Conservation (phyloP, 30 jellyfish, hydroid and myxozoan genomes). For the Aurelia coerulea region DNA sequence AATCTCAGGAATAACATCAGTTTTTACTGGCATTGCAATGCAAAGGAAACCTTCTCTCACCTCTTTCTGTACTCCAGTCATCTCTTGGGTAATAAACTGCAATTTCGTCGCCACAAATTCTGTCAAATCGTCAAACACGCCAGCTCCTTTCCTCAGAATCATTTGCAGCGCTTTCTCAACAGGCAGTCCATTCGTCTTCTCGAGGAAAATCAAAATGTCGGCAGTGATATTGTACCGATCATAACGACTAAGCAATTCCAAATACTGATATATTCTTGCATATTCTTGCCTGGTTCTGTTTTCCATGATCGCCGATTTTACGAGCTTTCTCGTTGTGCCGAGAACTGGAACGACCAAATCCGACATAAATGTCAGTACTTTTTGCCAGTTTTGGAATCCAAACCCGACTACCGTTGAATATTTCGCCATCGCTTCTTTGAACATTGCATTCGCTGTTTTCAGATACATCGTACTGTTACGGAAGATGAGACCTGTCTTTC, state of each 20-base stretch:
- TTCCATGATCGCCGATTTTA: not conserved
- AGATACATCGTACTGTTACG: not conserved
- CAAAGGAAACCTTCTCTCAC: not conserved
- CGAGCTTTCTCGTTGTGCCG: conserved; percentile 8
- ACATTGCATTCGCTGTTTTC: not conserved
- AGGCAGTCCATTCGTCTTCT: conserved; percentile 16
- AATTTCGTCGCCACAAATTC: not conserved
- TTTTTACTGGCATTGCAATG: too few relatives aligned
- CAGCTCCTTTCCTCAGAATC: conserved; percentile 25
- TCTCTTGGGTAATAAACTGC: not conserved
- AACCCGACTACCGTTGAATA: not conserved
- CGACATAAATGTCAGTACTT: conserved; percentile 38
- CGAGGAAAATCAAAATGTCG: not conserved
- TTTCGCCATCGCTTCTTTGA: not conserved
- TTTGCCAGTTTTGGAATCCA: conserved; percentile 51
- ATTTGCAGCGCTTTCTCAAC: conserved; percentile 24
- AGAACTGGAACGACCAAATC: conserved; percentile 46
- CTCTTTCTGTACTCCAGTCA: conserved; percentile 24
- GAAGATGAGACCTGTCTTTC: too few relatives aligned
- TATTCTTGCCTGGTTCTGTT: not conserved
- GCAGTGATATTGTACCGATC: conserved; percentile 8
- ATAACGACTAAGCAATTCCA: not conserved
- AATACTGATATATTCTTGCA: not conserved
- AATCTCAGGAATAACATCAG: too few relatives aligned
- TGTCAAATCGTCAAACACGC: not conserved